Conservation (phyloP, 2,888 invertebrate genomes). For the Bibio marci region DNA sequence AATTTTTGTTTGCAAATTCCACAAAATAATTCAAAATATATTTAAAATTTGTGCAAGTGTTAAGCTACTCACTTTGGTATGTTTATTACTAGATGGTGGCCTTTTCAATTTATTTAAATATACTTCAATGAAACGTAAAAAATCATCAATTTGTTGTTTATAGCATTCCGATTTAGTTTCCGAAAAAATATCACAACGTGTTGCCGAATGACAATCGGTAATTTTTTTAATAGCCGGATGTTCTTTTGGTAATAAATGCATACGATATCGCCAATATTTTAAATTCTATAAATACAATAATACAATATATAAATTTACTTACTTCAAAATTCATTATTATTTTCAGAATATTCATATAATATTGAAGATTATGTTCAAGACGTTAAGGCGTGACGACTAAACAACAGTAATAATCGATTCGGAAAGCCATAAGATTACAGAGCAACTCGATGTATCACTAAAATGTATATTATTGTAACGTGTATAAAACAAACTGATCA, state of each 20-base stretch:
- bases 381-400: no score
- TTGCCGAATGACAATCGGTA: slow-evolving; percentile 45
- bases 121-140: slow-evolving; percentile 67
- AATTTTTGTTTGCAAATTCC: no score
- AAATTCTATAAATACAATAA: slow-evolving; percentile 38
- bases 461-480: no score
- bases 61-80: neutral
- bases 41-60: no score
- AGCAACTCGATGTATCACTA: no score
- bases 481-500: no score
- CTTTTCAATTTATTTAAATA: slow-evolving; percentile 81
- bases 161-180: slow-evolving; percentile 34
- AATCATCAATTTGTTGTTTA: slow-evolving; percentile 45
- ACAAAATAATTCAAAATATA: no score
- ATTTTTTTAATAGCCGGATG: slow-evolving; percentile 66
- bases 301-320: slow-evolving; percentile 6
- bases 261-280: slow-evolving; percentile 84
- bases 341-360: no score
- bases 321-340: no score
- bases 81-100: slow-evolving; percentile 15
- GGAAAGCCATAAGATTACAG: no score
- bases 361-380: no score
- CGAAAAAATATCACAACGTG: slow-evolving; percentile 67
- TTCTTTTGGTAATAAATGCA: slow-evolving; percentile 69
- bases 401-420: no score